Conservation (phyloP, 2,888 invertebrate species). For the Leucophenga montana region DNA sequence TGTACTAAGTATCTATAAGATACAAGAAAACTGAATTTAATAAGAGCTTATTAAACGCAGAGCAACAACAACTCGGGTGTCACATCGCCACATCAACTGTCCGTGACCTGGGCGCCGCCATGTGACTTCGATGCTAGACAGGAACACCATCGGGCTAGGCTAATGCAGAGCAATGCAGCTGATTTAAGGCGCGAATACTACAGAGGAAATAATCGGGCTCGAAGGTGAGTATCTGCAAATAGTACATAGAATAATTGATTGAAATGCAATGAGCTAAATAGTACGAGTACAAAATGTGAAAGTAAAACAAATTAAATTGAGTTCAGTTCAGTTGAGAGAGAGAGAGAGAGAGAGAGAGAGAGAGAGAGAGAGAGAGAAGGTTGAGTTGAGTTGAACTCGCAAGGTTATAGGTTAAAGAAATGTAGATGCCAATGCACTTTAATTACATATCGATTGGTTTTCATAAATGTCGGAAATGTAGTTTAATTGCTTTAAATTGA, state of each 20-base stretch:
- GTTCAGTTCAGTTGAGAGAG: no score
- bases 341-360: not conserved
- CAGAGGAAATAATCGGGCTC: conserved; percentile 48
- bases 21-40: conserved; percentile 10
- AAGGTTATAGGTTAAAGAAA: no score
- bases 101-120: conserved; percentile 73
- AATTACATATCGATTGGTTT: no score
- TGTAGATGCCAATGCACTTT: no score
- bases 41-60: conserved; percentile 21
- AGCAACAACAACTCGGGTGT: conserved; percentile 62
- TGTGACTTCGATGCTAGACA: conserved; percentile 56
- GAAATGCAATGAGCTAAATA: no score
- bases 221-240: conserved; percentile 53
- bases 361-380: no score
- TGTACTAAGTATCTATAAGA: conserved; percentile 18
- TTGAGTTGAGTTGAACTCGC: no score
- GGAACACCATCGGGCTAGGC: conserved; percentile 58
- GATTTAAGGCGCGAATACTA: conserved; percentile 56
- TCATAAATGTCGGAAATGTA: not conserved
- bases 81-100: conserved; percentile 71
- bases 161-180: conserved; percentile 66
- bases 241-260: no score
- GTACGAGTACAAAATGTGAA: no score
- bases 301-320: not conserved
- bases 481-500: no score